Base-by-base conservation (phyloP, 2,888 invertebrate species). In the Chaitophorus viminalis region DNA sequence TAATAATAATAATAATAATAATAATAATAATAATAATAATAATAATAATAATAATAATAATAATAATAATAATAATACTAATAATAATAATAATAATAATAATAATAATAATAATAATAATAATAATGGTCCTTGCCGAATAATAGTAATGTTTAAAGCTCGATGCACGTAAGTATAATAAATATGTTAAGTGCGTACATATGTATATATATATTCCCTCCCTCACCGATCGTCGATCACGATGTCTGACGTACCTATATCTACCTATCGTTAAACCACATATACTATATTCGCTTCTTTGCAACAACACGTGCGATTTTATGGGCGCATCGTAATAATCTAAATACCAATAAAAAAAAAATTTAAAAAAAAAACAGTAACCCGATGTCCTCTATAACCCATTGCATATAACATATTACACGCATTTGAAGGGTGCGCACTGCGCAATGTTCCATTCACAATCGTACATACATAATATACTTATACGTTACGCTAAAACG, bases 11-110 rank as follows among this genome's bases (percentile, higher is more conserved):
- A n/a, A n/a, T n/a, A n/a, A n/a, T n/a, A n/a, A n/a, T n/a, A n/a
- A n/a, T n/a, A n/a, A n/a, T n/a, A n/a, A n/a, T n/a, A n/a, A n/a
- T n/a, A n/a, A n/a, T n/a, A n/a, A n/a, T n/a, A n/a, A n/a, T n/a
- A n/a, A n/a, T n/a, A n/a, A n/a, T n/a, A n/a, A n/a, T 85, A 85
- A 85, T 77, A 68, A 86, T 72, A 25, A 79, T 9, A 39, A 74
- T 25, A 14, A 4, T 25, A 6, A 84, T 77, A 77, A 52, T 70
- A 85, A 25, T 76, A 76, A 39, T 60, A 8, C 4, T 54, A 54
- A 84, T 33, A 78, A 85, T 85, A 85, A 85, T 78, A 85, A 77
- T 85, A 82, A 46, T 39, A 25, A 21, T 9, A 39, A 76, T 68
- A 29, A 60, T 36, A 46, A 60, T 21, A 65, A 76, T 46, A 31